Conservation (phyloP, 2,888 invertebrate genomes). For the Himalopsyche anomala region DNA sequence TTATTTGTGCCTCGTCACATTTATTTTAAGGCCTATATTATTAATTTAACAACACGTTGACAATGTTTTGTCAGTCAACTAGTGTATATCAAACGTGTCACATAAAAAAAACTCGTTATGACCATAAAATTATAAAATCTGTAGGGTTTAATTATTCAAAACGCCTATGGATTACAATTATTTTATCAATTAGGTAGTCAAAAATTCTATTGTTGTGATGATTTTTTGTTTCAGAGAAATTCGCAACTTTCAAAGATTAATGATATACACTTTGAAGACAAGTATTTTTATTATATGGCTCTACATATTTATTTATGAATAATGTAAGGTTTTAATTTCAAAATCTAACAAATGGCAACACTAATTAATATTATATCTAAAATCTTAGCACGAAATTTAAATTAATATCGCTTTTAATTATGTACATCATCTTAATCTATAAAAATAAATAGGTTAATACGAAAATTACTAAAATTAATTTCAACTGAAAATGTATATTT, state of each 20-base stretch:
- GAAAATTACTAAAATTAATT: conserved; percentile 45
- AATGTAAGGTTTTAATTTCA: neutral
- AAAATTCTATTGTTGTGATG: too few species aligned
- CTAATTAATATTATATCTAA: neutral
- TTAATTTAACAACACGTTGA: conserved; percentile 37
- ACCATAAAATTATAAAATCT: too few species aligned
- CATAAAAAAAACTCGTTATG: too few species aligned
- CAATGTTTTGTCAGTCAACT: conserved; percentile 9
- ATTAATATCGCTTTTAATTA: conserved; percentile 52
- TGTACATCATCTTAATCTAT: conserved; percentile 56
- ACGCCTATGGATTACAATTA: too few species aligned
- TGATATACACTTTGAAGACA: neutral
- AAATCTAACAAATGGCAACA: conserved; percentile 35
- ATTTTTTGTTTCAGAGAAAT: too few species aligned
- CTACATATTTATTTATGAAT: neutral
- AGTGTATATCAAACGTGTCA: neutral
- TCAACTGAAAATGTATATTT: conserved; percentile 51
- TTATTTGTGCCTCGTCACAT: conserved; percentile 39
- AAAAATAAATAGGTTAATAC: conserved; percentile 63
- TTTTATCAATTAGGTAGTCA: too few species aligned
- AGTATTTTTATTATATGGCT: neutral
- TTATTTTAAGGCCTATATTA: conserved; percentile 38
- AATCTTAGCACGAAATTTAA: conserved; percentile 12
- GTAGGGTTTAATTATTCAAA: too few species aligned
- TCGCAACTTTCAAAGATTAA: neutral